These are phyloP conservation scores for Gavia stellata DNA, from an alignment of 2,113 vertebrate genomes.

Conservation along the genomic window DNA sequence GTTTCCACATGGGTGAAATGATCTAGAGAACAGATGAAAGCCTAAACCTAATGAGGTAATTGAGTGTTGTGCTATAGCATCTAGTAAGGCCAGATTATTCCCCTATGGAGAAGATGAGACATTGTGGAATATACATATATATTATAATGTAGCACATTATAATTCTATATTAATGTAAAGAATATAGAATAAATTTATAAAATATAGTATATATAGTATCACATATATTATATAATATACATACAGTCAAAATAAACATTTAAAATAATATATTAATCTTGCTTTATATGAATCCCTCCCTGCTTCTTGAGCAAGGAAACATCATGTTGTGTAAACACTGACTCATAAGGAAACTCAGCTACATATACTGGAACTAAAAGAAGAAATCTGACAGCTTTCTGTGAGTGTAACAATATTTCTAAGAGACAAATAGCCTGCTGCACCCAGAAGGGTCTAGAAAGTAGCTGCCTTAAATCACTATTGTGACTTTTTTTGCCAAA, in stretches of 20 bases:
- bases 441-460: not conserved
- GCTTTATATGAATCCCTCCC: not conserved
- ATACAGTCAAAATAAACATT: not conserved
- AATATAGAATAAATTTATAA: not conserved
- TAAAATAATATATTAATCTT: not conserved
- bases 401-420: not conserved
- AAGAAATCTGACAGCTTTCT: not conserved
- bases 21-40: not conserved
- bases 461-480: not conserved
- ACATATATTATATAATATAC: not conserved
- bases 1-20: not conserved
- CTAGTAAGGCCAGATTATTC: not conserved
- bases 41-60: not conserved
- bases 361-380: not conserved
- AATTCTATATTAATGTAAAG: not conserved
- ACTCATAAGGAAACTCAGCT: not conserved
- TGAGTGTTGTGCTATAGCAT: not conserved
- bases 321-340: not conserved
- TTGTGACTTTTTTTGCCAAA: not conserved
- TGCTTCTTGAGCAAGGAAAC: not conserved
- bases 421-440: not conserved
- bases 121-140: not conserved
- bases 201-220: not conserved
- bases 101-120: not conserved
- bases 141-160: not conserved